A percentile compares a stretch with the other conserved stretches of the same genome.
Conservation (phyloP, 92 coral and sea anemone genomes). For the Pocillopora grandis region DNA sequence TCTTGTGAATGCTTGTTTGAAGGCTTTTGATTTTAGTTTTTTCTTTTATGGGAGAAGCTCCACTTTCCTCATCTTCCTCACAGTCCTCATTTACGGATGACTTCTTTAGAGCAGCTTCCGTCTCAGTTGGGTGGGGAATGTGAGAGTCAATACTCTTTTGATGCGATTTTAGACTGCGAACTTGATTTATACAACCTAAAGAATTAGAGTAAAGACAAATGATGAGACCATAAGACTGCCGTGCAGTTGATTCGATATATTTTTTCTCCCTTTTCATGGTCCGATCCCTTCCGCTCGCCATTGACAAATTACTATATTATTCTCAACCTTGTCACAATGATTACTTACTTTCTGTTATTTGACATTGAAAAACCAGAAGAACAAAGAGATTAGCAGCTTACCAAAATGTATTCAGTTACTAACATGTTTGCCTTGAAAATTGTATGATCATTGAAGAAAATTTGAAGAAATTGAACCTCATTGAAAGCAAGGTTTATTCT, state of each 20-base stretch:
- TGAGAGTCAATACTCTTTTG: constrained; percentile 3
- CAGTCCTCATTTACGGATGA: constrained; percentile 22
- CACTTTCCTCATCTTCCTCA: constrained; percentile 41
- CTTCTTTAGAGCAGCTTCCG: neutral
- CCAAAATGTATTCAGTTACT: neutral
- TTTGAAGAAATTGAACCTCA: too few species aligned
- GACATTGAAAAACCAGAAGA: neutral
- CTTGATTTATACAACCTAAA: constrained; percentile 35
- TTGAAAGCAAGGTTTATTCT: too few species aligned
- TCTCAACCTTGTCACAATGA: too few species aligned
- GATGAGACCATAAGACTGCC: neutral
- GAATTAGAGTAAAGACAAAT: neutral
- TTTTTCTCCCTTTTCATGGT: too few species aligned
- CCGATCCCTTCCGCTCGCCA: too few species aligned
- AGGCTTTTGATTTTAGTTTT: constrained; percentile 65
- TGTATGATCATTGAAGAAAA: neutral
- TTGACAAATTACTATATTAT: too few species aligned
- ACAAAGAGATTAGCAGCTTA: neutral
- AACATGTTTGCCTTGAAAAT: neutral
- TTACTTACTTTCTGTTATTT: neutral
- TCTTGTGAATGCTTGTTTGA: constrained; percentile 78
- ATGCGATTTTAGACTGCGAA: constrained; percentile 23
- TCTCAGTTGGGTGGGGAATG: constrained; percentile 5
- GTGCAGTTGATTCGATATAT: neutral
- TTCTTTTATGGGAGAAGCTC: constrained; percentile 42